Conservation (phyloP, 2,797 vertebrate genomes). For the Furcifer pardalis region DNA sequence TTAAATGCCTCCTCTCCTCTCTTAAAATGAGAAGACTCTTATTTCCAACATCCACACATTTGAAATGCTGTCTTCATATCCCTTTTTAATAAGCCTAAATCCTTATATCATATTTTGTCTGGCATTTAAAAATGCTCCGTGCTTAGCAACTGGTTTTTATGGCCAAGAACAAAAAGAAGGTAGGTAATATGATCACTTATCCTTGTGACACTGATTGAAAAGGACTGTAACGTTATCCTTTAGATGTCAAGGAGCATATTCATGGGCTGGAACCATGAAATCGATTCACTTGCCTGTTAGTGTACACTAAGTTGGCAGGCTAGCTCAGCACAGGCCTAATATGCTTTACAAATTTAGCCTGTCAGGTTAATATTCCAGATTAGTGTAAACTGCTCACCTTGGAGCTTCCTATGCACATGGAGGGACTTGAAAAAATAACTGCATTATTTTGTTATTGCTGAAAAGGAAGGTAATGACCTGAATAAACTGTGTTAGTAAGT, state of each 20-base stretch:
- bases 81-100: constrained; percentile 1
- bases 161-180: constrained; percentile 45
- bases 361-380: constrained; percentile 62
- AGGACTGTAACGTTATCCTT: constrained; percentile 55
- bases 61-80: background rate
- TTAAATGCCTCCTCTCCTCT: background rate
- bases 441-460: constrained; percentile 64
- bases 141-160: constrained; percentile 19
- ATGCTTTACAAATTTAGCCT: constrained; percentile 63
- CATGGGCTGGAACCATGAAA: constrained; percentile 67
- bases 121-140: background rate
- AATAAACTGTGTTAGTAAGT: constrained; percentile 58
- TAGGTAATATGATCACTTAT: constrained; percentile 56
- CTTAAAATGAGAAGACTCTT: background rate
- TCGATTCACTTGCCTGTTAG: constrained; percentile 68
- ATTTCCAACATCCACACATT: background rate
- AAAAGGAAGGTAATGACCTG: constrained; percentile 56
- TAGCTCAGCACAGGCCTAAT: constrained; percentile 45
- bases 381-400: constrained; percentile 68
- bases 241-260: constrained; percentile 57
- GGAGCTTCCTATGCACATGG: constrained; percentile 58
- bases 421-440: constrained; percentile 63
- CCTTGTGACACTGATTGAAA: constrained; percentile 46
- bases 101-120: background rate
- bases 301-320: constrained; percentile 51